These are phyloP conservation scores for Drosophila nr. fundita DNA, from an alignment of 2,888 invertebrate genomes.

Conservation along the genomic window DNA sequence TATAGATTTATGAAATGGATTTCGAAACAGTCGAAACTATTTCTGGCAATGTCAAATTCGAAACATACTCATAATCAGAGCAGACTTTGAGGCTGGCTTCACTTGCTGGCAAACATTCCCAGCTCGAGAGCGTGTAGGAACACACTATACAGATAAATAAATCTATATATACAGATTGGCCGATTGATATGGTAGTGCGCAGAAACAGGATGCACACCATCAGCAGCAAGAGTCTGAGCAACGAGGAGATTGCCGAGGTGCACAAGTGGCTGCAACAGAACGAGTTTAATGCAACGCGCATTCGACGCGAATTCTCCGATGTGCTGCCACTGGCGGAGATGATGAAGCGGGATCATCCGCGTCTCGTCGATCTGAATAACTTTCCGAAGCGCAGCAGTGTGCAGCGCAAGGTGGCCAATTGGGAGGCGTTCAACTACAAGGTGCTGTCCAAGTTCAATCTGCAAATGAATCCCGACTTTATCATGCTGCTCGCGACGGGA, in stretches of 20 bases:
- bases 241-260: conserved; percentile 59
- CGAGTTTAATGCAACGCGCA: conserved; percentile 63
- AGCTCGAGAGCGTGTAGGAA: neutral
- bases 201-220: conserved; percentile 55
- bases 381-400: conserved; percentile 90
- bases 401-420: conserved; percentile 90
- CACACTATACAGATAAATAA: neutral
- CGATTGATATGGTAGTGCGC: neutral
- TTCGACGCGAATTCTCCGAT: conserved; percentile 92
- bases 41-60: neutral
- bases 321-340: conserved; percentile 89
- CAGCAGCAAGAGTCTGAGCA: conserved; percentile 38
- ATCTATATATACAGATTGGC: conserved; percentile 1
- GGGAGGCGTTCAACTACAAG: conserved; percentile 92
- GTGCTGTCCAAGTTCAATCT: conserved; percentile 88
- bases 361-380: conserved; percentile 91
- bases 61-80: conserved; percentile 7
- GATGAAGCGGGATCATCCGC: conserved; percentile 89
- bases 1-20: neutral
- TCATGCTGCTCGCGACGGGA: conserved; percentile 88
- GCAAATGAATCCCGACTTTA: conserved; percentile 82
- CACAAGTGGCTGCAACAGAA: conserved; percentile 62
- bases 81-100: conserved; percentile 13
- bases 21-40: neutral
- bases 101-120: neutral